Base-by-base conservation (phyloP, 2,888 invertebrate species). In the Megamerina dolium region DNA sequence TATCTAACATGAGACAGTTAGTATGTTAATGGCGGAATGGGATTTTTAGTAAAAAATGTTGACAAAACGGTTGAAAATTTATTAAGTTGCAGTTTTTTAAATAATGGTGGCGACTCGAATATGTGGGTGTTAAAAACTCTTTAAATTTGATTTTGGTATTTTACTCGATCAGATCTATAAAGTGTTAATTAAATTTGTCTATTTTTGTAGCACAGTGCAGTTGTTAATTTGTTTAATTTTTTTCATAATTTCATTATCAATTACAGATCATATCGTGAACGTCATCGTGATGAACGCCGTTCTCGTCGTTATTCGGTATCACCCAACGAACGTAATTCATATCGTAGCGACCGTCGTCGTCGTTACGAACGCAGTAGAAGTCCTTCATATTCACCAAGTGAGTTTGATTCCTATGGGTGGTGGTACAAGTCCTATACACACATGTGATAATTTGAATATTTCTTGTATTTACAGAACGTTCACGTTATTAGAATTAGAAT, bases 341-440 rank as follows among this genome's bases (percentile, higher is more conserved):
- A 44, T 17, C 51, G 54, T 16, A 47, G 50, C 18, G 52, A 43
- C 16, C 36, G 48, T 13, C 49, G 49, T 9, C 52, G 54, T 45
- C 55, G 57, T 26, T 61, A 60, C 37, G 60, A 57, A 3, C 60
- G 63, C 20, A 61, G 63, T 46, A 58, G 59, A 37, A 64, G 64
- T 51, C 63, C 59, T 37, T 62, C 70, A 13, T 57, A 57, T 48
- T 58, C 65, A 13, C 59, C 60, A 32, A 57, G 64, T 58, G 64
- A 52, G 57, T 46, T 54, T 48, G 35, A 14, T 37, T 10, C 16
- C 21, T 16, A n/a, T 17, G 6, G 5, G 20, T 27, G 5, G 12
- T n/a, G 18, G 8, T 27, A n/a, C 20, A n/a, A 4, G 17, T 13
- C 14, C 18, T 30, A 18, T 8, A n/a, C 8, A 2, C 10, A 14